Base-by-base conservation (phyloP, 53 echinoderm and acorn worm genomes). In the Glandiceps talaboti region DNA sequence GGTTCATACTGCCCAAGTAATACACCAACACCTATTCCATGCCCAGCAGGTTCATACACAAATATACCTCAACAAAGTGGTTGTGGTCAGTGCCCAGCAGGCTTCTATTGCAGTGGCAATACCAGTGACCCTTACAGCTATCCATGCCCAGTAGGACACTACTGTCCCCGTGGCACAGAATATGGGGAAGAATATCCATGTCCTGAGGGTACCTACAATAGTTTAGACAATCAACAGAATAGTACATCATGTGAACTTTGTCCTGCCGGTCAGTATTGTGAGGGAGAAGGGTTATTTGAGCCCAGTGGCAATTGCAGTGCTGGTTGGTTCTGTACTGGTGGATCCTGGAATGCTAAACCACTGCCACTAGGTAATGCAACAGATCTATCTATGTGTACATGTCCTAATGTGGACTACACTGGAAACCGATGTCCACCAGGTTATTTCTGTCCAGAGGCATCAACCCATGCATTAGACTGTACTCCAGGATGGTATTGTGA, bases 301-400 rank as follows among this genome's bases (percentile, higher is more conserved):
- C 96, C 96, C 33, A 93, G 92, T 77, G 93, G 92, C 28, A 93
- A 96, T 88, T 93, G 96, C 85, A 91, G 90, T 77, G 96, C 85
- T 10, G 96, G 96, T 26, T 96, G 96, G 92, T 95, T 91, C 81
- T 93, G 92, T 74, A 96, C 96, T 1, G 88, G 90, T 79, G 96
- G 96, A 74, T 83, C 96, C 14, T 85, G 85, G 30, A 85, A 79
- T 31, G 82, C 89, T 29, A 96, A 79, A 76, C 96, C 96, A 20
- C 80, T 91, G 25, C 92, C 91, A 12, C 75, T 80, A 92, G 97
- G 92, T 72, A 96, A 96, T 87, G 90, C 97, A 72, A 85, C 92
- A 30, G 87, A 92, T 31, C 90, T 96, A 73, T 93, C 97, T 28
- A 89, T 87, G 76, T 96, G 97, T 81, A 96, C 90, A 45, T 96